A percentile compares a stretch with the other conserved stretches of the same genome.
These are phyloP conservation scores for Tortricodes alternella DNA, from an alignment of 2,888 invertebrate species.

Conservation along the genomic window DNA sequence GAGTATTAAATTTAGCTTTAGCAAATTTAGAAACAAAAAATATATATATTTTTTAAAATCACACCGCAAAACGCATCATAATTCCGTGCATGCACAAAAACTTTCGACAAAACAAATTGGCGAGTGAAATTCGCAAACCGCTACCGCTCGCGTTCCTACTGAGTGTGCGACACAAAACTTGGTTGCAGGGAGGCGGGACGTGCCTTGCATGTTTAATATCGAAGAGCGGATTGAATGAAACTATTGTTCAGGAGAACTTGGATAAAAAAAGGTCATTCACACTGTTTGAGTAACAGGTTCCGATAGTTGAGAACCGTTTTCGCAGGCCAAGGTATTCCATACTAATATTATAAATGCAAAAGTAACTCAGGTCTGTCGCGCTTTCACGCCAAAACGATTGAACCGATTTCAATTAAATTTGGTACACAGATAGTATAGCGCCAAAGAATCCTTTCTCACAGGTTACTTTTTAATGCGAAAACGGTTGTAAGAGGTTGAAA, in stretches of 20 bases:
- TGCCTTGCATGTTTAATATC: slow-evolving; percentile 71
- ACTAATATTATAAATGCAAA: too few species aligned
- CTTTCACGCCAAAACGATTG: too few species aligned
- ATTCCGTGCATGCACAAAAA: slow-evolving; percentile 22
- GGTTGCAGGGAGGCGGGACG: slow-evolving; percentile 61
- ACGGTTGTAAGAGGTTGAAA: too few species aligned
- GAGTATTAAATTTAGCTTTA: too few species aligned
- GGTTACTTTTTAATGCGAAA: too few species aligned
- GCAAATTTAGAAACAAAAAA: too few species aligned
- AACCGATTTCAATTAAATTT: too few species aligned
- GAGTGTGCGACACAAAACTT: slow-evolving; percentile 39
- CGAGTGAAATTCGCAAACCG: slow-evolving; percentile 35
- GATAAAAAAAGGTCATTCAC: slow-evolving; percentile 49
- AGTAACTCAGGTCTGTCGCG: too few species aligned
- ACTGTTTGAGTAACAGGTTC: slow-evolving; percentile 25
- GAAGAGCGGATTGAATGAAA: slow-evolving; percentile 70
- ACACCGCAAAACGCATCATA: not conserved
- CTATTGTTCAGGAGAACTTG: slow-evolving; percentile 71
- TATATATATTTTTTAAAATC: not conserved
- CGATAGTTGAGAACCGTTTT: slow-evolving; percentile 5
- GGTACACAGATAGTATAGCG: too few species aligned
- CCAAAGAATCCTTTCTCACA: too few species aligned
- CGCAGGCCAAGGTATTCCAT: too few species aligned
- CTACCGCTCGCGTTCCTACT: slow-evolving; percentile 36
- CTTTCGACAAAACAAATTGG: slow-evolving; percentile 25